These are phyloP conservation scores for Trachythela sp. DNA, from an alignment of 64 coral and sea anemone genomes.

Conservation along the genomic window DNA sequence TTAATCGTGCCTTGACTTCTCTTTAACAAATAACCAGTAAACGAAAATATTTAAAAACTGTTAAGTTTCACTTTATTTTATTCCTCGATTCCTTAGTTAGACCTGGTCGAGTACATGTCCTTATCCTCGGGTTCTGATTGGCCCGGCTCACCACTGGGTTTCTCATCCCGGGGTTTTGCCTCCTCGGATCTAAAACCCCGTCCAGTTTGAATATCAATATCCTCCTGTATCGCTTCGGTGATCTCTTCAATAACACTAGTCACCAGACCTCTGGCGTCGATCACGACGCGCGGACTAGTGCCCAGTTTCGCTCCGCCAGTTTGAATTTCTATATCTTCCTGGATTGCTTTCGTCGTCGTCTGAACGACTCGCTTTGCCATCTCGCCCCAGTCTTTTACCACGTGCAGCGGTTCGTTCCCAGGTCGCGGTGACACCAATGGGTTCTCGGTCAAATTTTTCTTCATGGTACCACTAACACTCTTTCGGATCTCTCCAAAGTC, in stretches of 20 bases:
- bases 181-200: neutral
- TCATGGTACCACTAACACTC: neutral
- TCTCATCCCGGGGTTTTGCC: neutral
- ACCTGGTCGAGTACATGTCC: slow-evolving; percentile 1
- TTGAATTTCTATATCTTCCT: slow-evolving; percentile 17
- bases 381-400: neutral
- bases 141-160: neutral
- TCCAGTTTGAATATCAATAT: slow-evolving; percentile 19
- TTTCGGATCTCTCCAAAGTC: neutral
- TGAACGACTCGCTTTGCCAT: neutral
- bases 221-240: neutral
- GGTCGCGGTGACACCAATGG: neutral
- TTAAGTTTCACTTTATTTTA: neutral
- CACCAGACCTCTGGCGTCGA: neutral
- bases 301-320: neutral
- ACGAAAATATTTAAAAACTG: no score
- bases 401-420: neutral
- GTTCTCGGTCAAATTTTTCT: neutral
- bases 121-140: neutral
- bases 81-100: neutral
- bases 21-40: no score
- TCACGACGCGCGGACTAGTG: neutral
- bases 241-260: neutral
- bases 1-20: no score
- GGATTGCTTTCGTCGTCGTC: slow-evolving; percentile 9